phyloP scores from a whole-genome alignment of 1,140 invertebrate genomes.

The Sarcophaga peregrina region DNA sequence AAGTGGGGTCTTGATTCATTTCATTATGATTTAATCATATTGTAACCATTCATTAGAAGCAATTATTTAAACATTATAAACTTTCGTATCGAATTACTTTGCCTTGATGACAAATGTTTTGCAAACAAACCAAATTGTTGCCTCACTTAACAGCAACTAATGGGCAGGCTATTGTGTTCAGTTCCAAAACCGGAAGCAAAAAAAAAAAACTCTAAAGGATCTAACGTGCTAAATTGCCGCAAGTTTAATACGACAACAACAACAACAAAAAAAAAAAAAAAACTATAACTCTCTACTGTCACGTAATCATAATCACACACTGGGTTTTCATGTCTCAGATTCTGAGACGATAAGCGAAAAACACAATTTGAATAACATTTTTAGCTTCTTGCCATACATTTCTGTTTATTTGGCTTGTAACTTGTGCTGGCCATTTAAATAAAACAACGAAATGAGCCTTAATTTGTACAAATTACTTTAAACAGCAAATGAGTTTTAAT shows the following conservation, averaged over 20 bases:
- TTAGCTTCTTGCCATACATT: not conserved
- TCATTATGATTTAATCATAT: constrained; percentile 26
- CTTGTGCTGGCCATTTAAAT: not conserved
- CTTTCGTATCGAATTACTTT: not conserved
- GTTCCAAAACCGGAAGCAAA: too few species aligned
- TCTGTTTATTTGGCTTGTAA: not conserved
- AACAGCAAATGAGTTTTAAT: too few species aligned
- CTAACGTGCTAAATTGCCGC: constrained; percentile 9
- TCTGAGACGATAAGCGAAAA: constrained; percentile 38
- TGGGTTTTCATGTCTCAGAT: constrained; percentile 27
- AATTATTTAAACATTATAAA: constrained; percentile 35
- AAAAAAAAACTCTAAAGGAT: not conserved
- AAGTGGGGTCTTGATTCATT: too few species aligned
- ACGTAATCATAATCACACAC: constrained; percentile 41
- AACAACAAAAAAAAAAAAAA: not conserved
- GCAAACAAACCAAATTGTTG: constrained; percentile 28
- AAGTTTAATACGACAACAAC: constrained; percentile 18
- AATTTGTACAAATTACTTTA: too few species aligned
- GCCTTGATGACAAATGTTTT: constrained; percentile 31
- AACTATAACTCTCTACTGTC: constrained; percentile 4
- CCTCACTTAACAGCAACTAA: not conserved
- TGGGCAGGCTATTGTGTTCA: not conserved
- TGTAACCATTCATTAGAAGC: constrained; percentile 32
- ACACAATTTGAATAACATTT: constrained; percentile 27
- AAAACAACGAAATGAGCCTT: not conserved